Conservation (phyloP, 2,113 vertebrate species). For the Benitochromis conjunctus region DNA sequence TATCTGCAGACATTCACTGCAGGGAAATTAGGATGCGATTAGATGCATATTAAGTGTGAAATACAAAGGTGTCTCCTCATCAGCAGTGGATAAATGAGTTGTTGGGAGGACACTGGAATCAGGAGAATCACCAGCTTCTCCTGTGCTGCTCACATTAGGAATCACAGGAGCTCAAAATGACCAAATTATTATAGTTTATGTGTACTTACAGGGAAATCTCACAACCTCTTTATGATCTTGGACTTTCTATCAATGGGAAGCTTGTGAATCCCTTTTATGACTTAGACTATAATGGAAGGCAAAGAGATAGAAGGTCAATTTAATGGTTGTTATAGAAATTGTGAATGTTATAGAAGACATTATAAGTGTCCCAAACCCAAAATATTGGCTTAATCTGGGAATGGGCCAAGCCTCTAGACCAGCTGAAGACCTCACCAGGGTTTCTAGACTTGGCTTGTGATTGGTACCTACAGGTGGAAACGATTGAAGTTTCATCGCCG, state of each 20-base stretch:
- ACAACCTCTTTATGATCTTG: not conserved
- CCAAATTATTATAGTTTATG: not conserved
- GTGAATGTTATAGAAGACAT: not conserved
- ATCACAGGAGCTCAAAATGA: not conserved
- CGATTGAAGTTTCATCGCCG: not conserved
- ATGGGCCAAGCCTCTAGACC: not conserved
- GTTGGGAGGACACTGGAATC: not conserved
- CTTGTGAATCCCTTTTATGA: not conserved
- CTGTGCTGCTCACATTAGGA: not conserved
- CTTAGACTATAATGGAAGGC: not conserved
- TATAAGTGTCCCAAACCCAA: not conserved
- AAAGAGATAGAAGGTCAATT: not conserved
- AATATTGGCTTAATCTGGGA: not conserved
- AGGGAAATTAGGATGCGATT: not conserved
- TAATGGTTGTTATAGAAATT: not conserved
- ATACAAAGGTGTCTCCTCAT: not conserved
- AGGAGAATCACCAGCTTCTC: not conserved
- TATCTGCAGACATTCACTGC: not conserved
- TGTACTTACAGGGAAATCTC: not conserved
- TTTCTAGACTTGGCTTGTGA: not conserved
- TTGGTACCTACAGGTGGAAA: not conserved
- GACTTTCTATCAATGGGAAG: not conserved
- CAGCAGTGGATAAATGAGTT: not conserved
- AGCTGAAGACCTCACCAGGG: not conserved
- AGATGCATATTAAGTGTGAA: not conserved